phyloP scores from a whole-genome alignment of 2,888 invertebrate species.

The Serripes groenlandicus region DNA sequence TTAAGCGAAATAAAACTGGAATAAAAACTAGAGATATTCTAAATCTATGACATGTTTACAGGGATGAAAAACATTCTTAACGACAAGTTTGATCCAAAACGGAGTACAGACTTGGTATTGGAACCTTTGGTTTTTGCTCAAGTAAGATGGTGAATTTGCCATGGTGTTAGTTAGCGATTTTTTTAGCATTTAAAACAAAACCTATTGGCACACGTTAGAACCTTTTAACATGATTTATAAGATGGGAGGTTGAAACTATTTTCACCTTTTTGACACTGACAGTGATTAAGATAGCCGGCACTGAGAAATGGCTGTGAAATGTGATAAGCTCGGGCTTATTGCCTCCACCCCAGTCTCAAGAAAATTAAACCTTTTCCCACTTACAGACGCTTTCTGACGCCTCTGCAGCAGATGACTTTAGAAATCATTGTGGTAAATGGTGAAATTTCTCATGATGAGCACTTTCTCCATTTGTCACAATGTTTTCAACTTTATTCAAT shows the following conservation, averaged over 20 bases:
- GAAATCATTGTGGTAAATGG: not conserved
- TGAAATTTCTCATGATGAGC: not conserved
- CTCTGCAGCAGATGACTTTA: not conserved
- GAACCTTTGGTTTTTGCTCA: no score
- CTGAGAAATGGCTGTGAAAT: constrained; percentile 18
- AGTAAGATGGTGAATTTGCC: no score
- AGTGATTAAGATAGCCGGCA: constrained; percentile 8
- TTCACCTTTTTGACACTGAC: constrained; percentile 27
- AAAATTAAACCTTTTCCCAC: not conserved
- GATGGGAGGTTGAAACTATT: not conserved
- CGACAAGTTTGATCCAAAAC: no score
- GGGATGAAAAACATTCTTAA: no score
- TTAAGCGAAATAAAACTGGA: no score
- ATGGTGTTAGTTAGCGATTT: no score
- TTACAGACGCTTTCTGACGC: not conserved
- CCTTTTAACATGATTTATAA: no score
- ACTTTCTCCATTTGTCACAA: not conserved
- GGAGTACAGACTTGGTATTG: no score
- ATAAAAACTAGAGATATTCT: no score
- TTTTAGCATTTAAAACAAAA: no score
- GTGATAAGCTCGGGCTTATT: not conserved
- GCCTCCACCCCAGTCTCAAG: not conserved
- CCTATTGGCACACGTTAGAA: no score
- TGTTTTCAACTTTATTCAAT: not conserved
- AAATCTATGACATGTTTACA: no score